Evolutionary conservation across 2,113 vertebrate species (phyloP).

Genomic region (Deroptyus accipitrinus): DNA sequence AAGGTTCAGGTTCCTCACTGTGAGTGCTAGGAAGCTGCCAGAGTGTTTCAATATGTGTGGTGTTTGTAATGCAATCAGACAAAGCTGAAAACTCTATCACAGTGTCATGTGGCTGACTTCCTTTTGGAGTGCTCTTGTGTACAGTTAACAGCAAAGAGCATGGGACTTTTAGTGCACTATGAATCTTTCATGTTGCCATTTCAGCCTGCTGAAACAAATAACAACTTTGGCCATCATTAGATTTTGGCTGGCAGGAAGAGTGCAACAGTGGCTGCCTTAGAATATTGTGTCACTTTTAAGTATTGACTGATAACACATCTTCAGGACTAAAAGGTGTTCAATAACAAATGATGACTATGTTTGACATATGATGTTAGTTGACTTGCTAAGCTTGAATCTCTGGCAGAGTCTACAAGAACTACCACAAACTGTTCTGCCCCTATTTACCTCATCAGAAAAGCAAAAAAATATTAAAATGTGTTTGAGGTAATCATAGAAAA

Average conservation of each 20-base stretch:
- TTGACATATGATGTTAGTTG: background rate
- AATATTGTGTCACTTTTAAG: background rate
- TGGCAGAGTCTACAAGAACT: background rate
- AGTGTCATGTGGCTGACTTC: slow-evolving; percentile 54
- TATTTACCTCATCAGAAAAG: background rate
- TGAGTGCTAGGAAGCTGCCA: slow-evolving; percentile 75
- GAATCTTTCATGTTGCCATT: background rate
- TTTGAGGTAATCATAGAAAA: background rate
- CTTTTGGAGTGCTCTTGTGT: slow-evolving; percentile 27
- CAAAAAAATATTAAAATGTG: background rate
- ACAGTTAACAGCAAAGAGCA: background rate
- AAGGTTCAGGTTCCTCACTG: slow-evolving; percentile 76
- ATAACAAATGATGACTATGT: background rate
- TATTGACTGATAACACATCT: background rate
- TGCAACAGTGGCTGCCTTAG: background rate
- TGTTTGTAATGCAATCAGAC: slow-evolving; percentile 74
- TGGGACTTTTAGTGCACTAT: background rate
- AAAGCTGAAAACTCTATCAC: slow-evolving; percentile 61
- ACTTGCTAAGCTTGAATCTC: background rate
- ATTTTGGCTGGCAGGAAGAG: background rate
- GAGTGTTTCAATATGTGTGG: slow-evolving; percentile 81
- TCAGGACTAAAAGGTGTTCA: background rate
- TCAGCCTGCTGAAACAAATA: background rate
- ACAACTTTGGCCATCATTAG: background rate
- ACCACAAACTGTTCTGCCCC: background rate